A percentile compares a stretch with the other conserved stretches of the same genome.
These are phyloP conservation scores for Ophiothrix spiculata DNA, from an alignment of 35 echinoderm and acorn worm genomes.

Conservation along the genomic window DNA sequence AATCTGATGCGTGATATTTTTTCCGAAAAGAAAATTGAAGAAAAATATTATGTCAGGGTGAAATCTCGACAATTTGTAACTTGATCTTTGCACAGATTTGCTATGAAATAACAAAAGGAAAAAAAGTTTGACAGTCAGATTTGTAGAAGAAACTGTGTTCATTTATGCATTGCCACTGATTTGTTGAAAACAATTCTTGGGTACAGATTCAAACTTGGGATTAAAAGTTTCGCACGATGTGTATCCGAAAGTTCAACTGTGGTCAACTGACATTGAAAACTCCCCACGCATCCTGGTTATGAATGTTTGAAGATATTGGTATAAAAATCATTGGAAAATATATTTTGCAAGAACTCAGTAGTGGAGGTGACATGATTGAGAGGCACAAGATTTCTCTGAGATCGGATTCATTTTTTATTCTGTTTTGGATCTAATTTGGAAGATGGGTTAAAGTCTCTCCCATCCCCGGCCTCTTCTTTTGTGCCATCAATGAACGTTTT, in stretches of 20 bases:
- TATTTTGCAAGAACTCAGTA: no score
- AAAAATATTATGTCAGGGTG: not conserved
- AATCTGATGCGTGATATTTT: not conserved
- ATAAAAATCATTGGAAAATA: no score
- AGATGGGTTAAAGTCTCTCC: no score
- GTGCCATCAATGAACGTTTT: no score
- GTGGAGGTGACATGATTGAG: no score
- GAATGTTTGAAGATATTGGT: not conserved
- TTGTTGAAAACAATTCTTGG: not conserved
- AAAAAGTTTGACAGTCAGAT: not conserved
- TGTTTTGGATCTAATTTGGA: no score
- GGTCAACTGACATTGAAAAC: no score
- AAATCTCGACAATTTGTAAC: not conserved
- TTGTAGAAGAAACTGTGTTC: not conserved
- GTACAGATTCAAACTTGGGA: not conserved
- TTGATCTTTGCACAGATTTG: not conserved
- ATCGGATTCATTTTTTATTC: no score
- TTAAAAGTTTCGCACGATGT: not conserved
- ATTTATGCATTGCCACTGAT: not conserved
- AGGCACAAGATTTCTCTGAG: no score
- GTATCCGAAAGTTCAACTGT: not conserved
- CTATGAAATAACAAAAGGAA: no score
- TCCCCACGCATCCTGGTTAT: no score
- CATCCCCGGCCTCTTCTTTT: no score
- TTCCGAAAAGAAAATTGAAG: not conserved